Evolutionary conservation across 2,113 vertebrate genomes (phyloP), one percentile per base, ranked within the genome.

Genomic region (Dendropsophus ebraccatus): DNA sequence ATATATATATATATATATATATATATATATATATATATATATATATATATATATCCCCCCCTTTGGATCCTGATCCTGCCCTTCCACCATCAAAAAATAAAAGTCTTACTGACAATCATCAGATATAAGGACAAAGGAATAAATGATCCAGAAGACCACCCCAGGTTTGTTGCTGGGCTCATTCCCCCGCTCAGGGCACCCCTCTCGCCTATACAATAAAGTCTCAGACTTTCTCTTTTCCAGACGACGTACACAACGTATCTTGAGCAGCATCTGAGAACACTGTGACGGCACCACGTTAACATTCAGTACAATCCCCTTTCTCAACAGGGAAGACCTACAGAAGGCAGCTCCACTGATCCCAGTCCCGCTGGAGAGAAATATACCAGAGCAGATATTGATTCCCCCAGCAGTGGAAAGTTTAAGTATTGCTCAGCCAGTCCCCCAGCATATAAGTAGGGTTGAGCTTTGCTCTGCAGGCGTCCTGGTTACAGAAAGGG

Each of bases 371-470:
- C 84, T 56, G 25, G 65, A 21, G 84, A 86, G 84, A 86, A 80
- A 47, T 32, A 56, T 80, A 58, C 30, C 58, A 2, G 4, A 14
- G 25, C 25, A 12, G 25, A n/a, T 49, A 78, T 70, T 45, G 35
- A 32, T 70, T 47, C 50, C 83, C 62, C 65, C 76, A 80, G 50
- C 76, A 80, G 32, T 52, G 50, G 69, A 69, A 65, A 56, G 62
- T 65, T 37, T 50, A 85, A 62, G 78, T 81, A 87, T 87, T 87
- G 85, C 85, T 87, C 78, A 74, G 77, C 50, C 56, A 47, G 49
- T 54, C 70, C 28, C 56, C 35, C 85, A 81, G 77, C 76, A 80
- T 72, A 49, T 80, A 67, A 28, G 35, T 56, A 9, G 54, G 19
- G 67, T 62, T 30, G 52, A 74, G 67, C 76, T 58, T 58, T 72